Evolutionary conservation across 2,888 invertebrate genomes (phyloP).

Genomic region (Mesorhabditis spiculigera): DNA sequence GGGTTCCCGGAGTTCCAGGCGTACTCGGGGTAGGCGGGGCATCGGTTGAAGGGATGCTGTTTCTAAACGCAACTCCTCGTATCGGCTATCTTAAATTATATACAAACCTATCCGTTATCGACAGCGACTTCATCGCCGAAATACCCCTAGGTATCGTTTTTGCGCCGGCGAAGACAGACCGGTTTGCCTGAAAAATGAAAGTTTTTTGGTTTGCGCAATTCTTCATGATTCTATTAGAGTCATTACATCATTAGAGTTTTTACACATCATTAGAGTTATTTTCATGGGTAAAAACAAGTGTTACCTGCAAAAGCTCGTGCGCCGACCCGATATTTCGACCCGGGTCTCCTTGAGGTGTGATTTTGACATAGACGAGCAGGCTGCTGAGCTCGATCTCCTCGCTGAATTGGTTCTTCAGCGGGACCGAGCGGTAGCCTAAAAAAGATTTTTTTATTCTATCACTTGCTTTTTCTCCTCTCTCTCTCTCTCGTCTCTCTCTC

Average conservation of each 20-base stretch:
- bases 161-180: slow-evolving; percentile 13
- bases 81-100: background rate
- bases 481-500: background rate
- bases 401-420: slow-evolving; percentile 81
- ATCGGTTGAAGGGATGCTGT: background rate
- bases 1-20: background rate
- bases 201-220: background rate
- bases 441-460: no score
- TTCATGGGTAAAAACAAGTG: background rate
- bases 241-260: no score
- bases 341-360: slow-evolving; percentile 52
- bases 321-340: background rate
- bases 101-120: background rate
- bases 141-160: background rate
- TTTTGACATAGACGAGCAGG: slow-evolving; percentile 76
- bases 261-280: background rate
- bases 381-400: slow-evolving; percentile 89
- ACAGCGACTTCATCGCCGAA: background rate
- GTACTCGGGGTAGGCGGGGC: slow-evolving; percentile 1
- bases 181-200: slow-evolving; percentile 11
- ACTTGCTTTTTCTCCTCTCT: no score
- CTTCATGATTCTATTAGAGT: background rate
- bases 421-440: slow-evolving; percentile 82
- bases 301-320: slow-evolving; percentile 13
- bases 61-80: background rate